phyloP scores from a whole-genome alignment of 2,797 vertebrate genomes.

The Stomatorhinus walkeri region DNA sequence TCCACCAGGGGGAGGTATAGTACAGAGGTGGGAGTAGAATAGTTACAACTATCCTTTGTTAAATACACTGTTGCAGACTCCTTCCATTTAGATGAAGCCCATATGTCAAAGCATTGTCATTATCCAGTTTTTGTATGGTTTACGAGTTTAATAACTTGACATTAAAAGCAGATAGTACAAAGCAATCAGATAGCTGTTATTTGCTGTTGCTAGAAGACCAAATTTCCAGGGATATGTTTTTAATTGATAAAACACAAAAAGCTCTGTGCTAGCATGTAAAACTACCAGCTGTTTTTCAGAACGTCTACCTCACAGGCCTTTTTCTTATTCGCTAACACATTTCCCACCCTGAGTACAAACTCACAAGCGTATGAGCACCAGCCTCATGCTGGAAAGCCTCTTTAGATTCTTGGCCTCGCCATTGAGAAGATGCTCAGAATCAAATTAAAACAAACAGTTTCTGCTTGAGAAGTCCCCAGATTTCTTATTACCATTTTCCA shows the following conservation, averaged over 20 bases:
- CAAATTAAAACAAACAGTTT: background rate
- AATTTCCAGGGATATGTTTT: background rate
- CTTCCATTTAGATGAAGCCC: background rate
- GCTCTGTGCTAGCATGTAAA: background rate
- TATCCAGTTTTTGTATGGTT: background rate
- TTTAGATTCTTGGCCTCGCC: background rate
- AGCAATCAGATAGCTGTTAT: background rate
- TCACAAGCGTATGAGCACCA: background rate
- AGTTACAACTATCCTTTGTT: background rate
- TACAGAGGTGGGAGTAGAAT: background rate
- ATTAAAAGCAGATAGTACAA: background rate
- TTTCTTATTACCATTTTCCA: background rate
- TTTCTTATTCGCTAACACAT: background rate
- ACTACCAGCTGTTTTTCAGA: background rate
- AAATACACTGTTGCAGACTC: background rate
- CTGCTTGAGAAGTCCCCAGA: background rate
- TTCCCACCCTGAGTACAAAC: background rate
- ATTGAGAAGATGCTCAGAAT: background rate
- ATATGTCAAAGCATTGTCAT: background rate
- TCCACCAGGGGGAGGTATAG: constrained; percentile 15
- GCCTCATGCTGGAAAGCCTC: background rate
- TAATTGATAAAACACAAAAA: background rate
- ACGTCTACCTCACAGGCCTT: background rate
- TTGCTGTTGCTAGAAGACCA: background rate
- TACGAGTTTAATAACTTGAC: background rate